A percentile compares a stretch with the other conserved stretches of the same genome.
Evolutionary conservation across 2,113 vertebrate genomes (phyloP).

Genomic region (Leucosticte australis): DNA sequence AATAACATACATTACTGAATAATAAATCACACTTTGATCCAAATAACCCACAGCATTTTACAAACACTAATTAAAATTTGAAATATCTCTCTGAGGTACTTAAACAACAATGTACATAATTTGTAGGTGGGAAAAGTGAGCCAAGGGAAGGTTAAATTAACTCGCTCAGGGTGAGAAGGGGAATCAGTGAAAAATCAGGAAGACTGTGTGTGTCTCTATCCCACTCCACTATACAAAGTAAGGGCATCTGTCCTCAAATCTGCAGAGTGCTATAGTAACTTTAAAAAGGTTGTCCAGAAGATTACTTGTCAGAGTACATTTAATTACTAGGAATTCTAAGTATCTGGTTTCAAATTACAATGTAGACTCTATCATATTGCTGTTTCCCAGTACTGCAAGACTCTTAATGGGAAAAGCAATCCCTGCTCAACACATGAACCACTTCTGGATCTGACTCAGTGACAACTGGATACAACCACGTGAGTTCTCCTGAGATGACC

Average conservation of each 20-base stretch:
- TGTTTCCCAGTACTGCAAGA: not conserved
- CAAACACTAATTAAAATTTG: slow-evolving; percentile 56
- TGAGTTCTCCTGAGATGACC: slow-evolving; percentile 49
- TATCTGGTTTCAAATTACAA: not conserved
- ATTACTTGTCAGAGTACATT: not conserved
- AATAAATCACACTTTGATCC: slow-evolving; percentile 51
- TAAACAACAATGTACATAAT: slow-evolving; percentile 42
- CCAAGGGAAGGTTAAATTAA: slow-evolving; percentile 40
- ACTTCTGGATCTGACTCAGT: not conserved
- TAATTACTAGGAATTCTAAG: not conserved
- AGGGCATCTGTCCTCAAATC: not conserved
- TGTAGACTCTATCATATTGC: not conserved
- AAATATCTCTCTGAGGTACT: slow-evolving; percentile 44
- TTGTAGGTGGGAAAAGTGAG: slow-evolving; percentile 25
- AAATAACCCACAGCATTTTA: slow-evolving; percentile 52
- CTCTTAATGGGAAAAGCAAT: not conserved
- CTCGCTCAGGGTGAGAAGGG: not conserved
- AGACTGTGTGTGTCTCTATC: not conserved
- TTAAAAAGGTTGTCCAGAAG: not conserved
- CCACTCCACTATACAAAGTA: not conserved
- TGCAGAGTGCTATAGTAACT: not conserved
- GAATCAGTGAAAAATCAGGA: not conserved
- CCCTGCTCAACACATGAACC: not conserved
- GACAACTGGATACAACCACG: not conserved
- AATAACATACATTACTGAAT: not conserved